Conservation (phyloP, 2,797 vertebrate genomes). For the Trachurus trachurus region DNA sequence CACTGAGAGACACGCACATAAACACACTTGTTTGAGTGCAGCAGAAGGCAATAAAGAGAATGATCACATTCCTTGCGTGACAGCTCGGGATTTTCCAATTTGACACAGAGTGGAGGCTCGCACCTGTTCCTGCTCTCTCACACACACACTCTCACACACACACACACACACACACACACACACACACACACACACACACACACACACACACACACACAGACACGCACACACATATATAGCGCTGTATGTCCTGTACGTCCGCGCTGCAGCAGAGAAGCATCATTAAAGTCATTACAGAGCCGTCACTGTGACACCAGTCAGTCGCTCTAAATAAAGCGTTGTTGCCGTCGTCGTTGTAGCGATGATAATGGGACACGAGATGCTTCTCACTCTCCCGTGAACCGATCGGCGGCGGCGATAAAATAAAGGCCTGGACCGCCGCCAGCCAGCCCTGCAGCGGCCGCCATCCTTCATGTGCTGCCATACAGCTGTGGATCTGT, state of each 20-base stretch:
- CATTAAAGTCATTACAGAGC: constrained; percentile 10
- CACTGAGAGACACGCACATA: constrained; percentile 52
- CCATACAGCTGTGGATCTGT: constrained; percentile 26
- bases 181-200: constrained; percentile 56
- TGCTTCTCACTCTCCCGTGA: constrained; percentile 26
- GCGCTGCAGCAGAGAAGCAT: background rate
- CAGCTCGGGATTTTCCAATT: constrained; percentile 87
- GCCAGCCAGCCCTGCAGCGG: constrained; percentile 22
- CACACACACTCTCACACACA: background rate
- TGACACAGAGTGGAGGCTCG: constrained; percentile 81
- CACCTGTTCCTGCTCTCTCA: constrained; percentile 83
- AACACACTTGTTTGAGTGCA: constrained; percentile 69
- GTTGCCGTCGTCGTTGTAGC: too few species aligned
- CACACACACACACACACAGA: constrained; percentile 51
- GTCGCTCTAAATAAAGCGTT: constrained; percentile 49
- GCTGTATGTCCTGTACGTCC: background rate
- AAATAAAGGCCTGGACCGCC: constrained; percentile 49
- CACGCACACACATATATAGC: constrained; percentile 22
- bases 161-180: constrained; percentile 45
- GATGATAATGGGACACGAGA: constrained; percentile 39
- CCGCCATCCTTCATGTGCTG: constrained; percentile 9
- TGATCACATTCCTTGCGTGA: constrained; percentile 87
- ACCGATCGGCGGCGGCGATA: background rate
- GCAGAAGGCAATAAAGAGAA: constrained; percentile 85
- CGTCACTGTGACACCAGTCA: constrained; percentile 1